Percentiles rank a stretch among this genome's conserved stretches.
These are phyloP conservation scores for Umimayanthus chanpuru DNA, from an alignment of 92 coral and sea anemone genomes.

Conservation along the genomic window DNA sequence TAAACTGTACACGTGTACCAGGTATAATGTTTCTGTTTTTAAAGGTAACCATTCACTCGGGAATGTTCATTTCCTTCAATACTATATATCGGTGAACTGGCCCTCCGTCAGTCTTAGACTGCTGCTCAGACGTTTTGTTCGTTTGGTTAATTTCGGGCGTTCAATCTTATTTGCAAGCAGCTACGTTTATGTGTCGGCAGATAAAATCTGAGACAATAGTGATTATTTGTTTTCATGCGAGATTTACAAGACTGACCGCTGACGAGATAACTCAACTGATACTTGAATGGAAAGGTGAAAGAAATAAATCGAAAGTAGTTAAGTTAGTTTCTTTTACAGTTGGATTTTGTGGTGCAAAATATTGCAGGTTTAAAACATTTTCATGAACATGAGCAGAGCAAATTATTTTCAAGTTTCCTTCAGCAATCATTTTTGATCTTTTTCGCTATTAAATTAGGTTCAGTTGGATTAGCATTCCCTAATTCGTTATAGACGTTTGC, in stretches of 20 bases:
- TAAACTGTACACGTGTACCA: constrained; percentile 36
- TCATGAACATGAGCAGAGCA: background rate
- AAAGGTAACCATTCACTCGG: background rate
- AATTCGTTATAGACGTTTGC: too few relatives aligned
- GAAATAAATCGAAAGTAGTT: background rate
- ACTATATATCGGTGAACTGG: background rate
- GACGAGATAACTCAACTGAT: too few relatives aligned
- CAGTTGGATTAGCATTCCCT: background rate
- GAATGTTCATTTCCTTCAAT: background rate
- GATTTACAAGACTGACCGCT: background rate
- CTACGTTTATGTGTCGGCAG: background rate
- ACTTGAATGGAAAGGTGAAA: background rate
- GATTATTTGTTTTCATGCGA: constrained; percentile 27
- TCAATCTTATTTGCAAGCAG: constrained; percentile 14
- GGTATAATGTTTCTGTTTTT: constrained; percentile 4
- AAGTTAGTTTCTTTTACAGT: background rate
- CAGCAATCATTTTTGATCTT: too few relatives aligned
- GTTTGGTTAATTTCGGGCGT: background rate
- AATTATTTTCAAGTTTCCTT: too few relatives aligned
- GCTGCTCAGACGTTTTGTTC: background rate
- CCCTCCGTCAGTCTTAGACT: background rate
- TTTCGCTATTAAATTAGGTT: too few relatives aligned
- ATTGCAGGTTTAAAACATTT: too few relatives aligned
- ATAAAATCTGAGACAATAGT: constrained; percentile 28
- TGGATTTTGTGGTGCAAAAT: too few relatives aligned